phyloP scores from a whole-genome alignment of 2,113 vertebrate genomes.

The Progne subis region DNA sequence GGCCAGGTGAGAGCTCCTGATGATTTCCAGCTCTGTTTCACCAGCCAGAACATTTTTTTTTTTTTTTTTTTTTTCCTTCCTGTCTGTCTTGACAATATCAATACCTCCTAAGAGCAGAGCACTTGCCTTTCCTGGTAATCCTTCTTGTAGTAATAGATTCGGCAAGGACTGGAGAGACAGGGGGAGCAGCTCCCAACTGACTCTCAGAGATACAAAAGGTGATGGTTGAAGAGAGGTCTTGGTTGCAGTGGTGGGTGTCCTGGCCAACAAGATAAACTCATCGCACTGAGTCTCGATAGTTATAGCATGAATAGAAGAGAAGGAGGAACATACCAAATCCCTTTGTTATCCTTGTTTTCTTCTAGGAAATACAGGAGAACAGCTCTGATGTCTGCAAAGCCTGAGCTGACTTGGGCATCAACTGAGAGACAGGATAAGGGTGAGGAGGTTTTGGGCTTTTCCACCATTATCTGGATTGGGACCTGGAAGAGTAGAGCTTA shows the following conservation, averaged over 20 bases:
- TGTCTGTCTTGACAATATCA: background rate
- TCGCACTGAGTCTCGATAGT: background rate
- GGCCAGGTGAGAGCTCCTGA: background rate
- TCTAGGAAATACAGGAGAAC: background rate
- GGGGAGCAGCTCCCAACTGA: background rate
- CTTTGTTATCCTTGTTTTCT: background rate
- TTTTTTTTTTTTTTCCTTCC: no score
- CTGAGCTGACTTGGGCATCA: background rate
- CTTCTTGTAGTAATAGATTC: background rate
- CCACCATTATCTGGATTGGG: background rate
- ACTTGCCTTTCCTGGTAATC: background rate
- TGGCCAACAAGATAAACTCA: background rate
- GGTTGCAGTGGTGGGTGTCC: background rate
- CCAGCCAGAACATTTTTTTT: background rate
- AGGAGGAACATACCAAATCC: background rate
- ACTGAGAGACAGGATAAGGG: background rate
- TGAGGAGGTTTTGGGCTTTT: background rate
- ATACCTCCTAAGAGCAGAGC: background rate
- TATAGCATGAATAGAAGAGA: background rate
- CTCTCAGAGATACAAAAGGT: background rate
- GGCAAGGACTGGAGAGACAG: background rate
- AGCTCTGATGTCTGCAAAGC: background rate
- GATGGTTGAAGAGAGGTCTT: background rate
- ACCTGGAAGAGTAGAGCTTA: background rate
- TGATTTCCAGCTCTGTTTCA: background rate